Evolutionary conservation across 2,888 invertebrate genomes (phyloP), one percentile per base, ranked within the genome.

Genomic region (Pherbina coryleti): DNA sequence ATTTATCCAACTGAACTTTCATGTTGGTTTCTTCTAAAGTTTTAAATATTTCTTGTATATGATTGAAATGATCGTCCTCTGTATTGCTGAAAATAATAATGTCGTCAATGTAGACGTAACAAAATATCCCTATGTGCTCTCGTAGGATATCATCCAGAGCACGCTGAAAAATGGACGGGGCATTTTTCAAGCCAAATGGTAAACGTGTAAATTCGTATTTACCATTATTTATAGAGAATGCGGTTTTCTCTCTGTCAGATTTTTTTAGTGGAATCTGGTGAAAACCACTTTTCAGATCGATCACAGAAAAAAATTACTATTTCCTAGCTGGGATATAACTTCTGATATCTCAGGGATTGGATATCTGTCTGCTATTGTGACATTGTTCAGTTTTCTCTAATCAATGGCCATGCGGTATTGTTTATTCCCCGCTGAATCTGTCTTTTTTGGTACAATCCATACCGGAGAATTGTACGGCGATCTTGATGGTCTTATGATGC

Each of bases 401-500:
- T 79, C 77, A 25, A 79, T 64, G 5, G 76, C 74, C 1, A 77
- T 2, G 14, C 76, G 28, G 51, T 76, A 77, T 57, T 79, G 72
- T 22, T 51, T 75, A 44, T 75, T 28, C 2, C 62, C 67, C 19
- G 66, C 8, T 5, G 75, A 9, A 66, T 78, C 77, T n/a, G n/a
- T 2, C 64, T 75, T 79, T 55, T 80, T 74, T 4, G 62, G 76
- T 22, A 64, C 76, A 44, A 55, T 66, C 49, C 76, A 67, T 28
- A 72, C 57, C 1, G 78, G 79, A 17, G 78, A 78, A 55, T 76
- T 78, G n/a, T 73, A 77, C n/a, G 74, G 79, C 0, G 62, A 77
- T 55, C 57, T 72, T 11, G 78, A 79, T 62, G 78, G 75, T 69
- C 76, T n/a, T 71, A 79, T 79, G 19, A 75, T 73, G 19, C 78